These are phyloP conservation scores for Gonocerus acuteangulatus DNA, from an alignment of 2,888 invertebrate species.

Conservation along the genomic window DNA sequence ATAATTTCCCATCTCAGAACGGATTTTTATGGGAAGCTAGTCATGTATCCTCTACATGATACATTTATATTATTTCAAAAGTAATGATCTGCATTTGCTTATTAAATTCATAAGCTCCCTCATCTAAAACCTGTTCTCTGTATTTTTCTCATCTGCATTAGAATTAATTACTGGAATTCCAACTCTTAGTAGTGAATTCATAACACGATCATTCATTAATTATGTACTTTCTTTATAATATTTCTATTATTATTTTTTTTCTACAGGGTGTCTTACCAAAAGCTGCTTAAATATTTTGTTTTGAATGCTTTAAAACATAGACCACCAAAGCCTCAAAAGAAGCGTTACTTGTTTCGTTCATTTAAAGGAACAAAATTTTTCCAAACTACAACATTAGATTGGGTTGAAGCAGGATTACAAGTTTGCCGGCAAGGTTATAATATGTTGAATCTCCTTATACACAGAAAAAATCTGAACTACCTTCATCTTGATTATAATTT, in stretches of 20 bases:
- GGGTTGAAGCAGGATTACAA: slow-evolving; percentile 98
- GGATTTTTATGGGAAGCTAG: too few relatives aligned
- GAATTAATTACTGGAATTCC: too few relatives aligned
- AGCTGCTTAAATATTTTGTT: slow-evolving; percentile 95
- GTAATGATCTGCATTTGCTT: too few relatives aligned
- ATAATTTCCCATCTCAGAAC: too few relatives aligned
- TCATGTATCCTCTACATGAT: too few relatives aligned
- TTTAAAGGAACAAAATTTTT: slow-evolving; percentile 99
- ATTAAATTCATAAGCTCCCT: too few relatives aligned
- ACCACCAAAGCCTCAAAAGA: slow-evolving; percentile 97
- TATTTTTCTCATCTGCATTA: too few relatives aligned
- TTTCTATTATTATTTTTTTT: not conserved
- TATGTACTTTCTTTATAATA: too few relatives aligned
- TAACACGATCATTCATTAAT: too few relatives aligned
- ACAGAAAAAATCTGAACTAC: slow-evolving; percentile 98
- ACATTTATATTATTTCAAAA: too few relatives aligned
- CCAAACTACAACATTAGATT: slow-evolving; percentile 97
- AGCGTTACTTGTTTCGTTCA: slow-evolving; percentile 94
- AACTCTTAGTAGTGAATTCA: too few relatives aligned
- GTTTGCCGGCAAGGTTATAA: slow-evolving; percentile 99
- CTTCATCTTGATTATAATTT: slow-evolving; percentile 99
- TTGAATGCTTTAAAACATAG: slow-evolving; percentile 95
- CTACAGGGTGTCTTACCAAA: slow-evolving; percentile 91
- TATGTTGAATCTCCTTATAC: slow-evolving; percentile 97
- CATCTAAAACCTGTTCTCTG: too few relatives aligned